phyloP scores from a whole-genome alignment of 2,797 vertebrate genomes.

The Chelon labrosus region DNA sequence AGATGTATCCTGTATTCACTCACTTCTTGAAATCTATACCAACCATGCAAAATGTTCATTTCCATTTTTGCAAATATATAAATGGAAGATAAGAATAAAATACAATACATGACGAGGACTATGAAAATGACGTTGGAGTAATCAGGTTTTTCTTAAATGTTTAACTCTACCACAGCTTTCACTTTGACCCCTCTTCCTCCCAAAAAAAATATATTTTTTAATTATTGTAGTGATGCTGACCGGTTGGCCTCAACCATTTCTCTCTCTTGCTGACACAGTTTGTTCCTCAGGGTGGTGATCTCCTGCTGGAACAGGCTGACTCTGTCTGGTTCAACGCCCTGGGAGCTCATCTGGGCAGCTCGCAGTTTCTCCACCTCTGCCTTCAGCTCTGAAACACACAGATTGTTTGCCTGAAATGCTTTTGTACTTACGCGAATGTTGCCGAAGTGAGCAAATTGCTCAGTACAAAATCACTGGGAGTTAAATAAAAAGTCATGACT shows the following conservation, averaged over 20 bases:
- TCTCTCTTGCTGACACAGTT: conserved; percentile 91
- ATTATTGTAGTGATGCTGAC: conserved; percentile 71
- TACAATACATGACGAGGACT: neutral
- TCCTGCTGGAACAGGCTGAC: conserved; percentile 91
- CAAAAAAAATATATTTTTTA: neutral
- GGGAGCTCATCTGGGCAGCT: conserved; percentile 89
- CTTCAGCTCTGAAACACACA: conserved; percentile 89
- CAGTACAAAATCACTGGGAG: neutral
- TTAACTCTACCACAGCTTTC: neutral
- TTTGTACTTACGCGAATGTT: neutral
- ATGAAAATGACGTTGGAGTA: neutral
- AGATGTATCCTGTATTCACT: neutral
- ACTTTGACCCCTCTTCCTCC: neutral
- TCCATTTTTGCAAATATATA: neutral
- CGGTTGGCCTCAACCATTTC: conserved; percentile 93
- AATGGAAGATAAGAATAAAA: no score
- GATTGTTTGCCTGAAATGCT: conserved; percentile 11
- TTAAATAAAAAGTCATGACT: neutral
- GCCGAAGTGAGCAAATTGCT: neutral
- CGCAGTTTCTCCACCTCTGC: conserved; percentile 96
- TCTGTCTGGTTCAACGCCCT: conserved; percentile 89
- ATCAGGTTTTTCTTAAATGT: neutral
- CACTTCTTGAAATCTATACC: neutral
- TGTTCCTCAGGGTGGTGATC: conserved; percentile 87
- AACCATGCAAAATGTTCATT: neutral